phyloP scores from a whole-genome alignment of 2,113 vertebrate species.

The Phasianus colchicus region DNA sequence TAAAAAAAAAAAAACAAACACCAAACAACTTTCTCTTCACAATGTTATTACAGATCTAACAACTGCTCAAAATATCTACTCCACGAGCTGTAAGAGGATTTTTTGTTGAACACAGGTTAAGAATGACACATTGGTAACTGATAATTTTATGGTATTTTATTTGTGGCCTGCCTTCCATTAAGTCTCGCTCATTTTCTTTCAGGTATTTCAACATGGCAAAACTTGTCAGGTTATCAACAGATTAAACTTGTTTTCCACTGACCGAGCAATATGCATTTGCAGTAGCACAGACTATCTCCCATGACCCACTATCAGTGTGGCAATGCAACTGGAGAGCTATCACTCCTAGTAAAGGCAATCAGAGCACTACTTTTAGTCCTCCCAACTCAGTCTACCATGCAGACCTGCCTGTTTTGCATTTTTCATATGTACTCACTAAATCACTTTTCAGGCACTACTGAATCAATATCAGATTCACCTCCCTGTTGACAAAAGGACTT shows the following conservation, averaged over 20 bases:
- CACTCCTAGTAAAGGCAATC: accelerated
- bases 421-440: not conserved
- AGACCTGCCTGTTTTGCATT: not conserved
- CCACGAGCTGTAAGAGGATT: not conserved
- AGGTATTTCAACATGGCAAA: not conserved
- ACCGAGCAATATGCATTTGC: not conserved
- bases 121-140: not conserved
- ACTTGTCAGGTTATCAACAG: accelerated
- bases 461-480: not conserved
- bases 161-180: not conserved
- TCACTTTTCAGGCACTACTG: not conserved
- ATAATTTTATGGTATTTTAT: not conserved
- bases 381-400: not conserved
- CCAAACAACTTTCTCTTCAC: not conserved
- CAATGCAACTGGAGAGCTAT: not conserved
- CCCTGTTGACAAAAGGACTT: accelerated
- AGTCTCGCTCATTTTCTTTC: not conserved
- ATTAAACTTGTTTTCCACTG: not conserved
- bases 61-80: not conserved
- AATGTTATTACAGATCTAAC: not conserved
- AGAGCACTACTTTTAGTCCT: not conserved
- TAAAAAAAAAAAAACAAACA: not conserved
- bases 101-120: not conserved
- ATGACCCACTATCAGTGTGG: accelerated
- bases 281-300: not conserved